These are phyloP conservation scores for Acanthoscelides obtectus DNA, from an alignment of 2,888 invertebrate genomes.

Conservation along the genomic window DNA sequence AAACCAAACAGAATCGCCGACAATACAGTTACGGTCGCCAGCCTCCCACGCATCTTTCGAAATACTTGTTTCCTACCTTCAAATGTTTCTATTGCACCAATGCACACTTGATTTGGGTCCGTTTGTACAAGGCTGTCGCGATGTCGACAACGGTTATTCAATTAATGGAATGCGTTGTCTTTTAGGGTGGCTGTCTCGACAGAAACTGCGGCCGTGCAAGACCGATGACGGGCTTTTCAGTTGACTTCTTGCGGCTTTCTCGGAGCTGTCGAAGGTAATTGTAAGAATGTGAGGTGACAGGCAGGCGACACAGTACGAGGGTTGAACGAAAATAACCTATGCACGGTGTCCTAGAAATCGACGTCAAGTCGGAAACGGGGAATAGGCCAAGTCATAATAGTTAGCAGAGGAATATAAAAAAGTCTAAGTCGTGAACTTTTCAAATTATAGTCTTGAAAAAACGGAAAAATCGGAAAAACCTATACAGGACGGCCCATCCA, in stretches of 20 bases:
- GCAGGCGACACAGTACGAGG: neutral
- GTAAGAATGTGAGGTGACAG: neutral
- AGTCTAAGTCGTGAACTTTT: too few species aligned
- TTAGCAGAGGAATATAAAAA: too few species aligned
- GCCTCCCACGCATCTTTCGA: neutral
- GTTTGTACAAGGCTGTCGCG: too few species aligned
- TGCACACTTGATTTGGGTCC: neutral
- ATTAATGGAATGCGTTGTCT: neutral
- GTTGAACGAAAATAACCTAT: neutral
- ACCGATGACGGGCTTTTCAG: neutral
- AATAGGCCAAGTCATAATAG: too few species aligned
- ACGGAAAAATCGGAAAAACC: too few species aligned
- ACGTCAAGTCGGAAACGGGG: too few species aligned
- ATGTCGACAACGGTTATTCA: too few species aligned
- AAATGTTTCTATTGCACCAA: neutral
- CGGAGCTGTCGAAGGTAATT: neutral
- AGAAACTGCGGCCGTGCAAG: neutral
- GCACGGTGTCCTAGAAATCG: too few species aligned
- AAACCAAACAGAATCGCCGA: neutral
- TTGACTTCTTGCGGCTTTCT: neutral
- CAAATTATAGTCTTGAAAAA: too few species aligned
- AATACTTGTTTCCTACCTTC: neutral
- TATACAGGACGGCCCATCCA: too few species aligned
- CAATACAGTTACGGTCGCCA: neutral
- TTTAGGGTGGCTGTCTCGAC: neutral